Evolutionary conservation across 2,888 invertebrate species (phyloP), one percentile per base, ranked within the genome.

Genomic region (Thereva nobilitata): DNA sequence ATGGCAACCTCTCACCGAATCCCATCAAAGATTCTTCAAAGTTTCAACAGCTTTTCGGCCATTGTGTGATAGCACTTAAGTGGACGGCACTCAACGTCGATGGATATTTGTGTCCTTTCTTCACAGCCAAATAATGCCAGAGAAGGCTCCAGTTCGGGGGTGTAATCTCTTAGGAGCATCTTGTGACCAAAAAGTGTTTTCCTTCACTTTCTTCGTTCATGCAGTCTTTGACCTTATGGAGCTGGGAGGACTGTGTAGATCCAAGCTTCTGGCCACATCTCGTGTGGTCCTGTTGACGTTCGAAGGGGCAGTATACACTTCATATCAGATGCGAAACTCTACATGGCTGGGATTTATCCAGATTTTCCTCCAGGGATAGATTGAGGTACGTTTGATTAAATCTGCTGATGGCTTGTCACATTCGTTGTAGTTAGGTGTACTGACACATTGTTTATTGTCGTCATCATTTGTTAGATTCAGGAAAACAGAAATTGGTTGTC

Each of bases 61-160:
- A 61, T 61, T 61, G 61, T 61, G 50, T 50, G 50, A 61, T 61
- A 42, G 61, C 61, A 61, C 61, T 61, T 61, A 61, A 61, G 61
- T 61, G 61, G 50, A 61, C 61, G 61, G 50, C 61, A 50, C 61
- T 61, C 50, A 50, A 61, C 40, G 61, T 61, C 50, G 40, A 61
- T 61, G 61, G 61, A 61, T 61, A 61, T 61, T 50, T 50, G 41
- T 56, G 50, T 38, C 40, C 61, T 50, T 50, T 41, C 61, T 61
- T 50, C 50, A 40, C 61, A 61, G 61, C 50, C 50, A 41, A 61
- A 61, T 61, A 61, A 61, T 61, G 61, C 50, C 61, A 61, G 23
- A 23, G 23, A 61, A 61, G 50, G 45, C 50, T 38, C 47, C 61
- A 50, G 42, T 34, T 41, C 49, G 50, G 40, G 61, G 50, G 50